Base-by-base conservation (phyloP, 1,140 invertebrate genomes). In the Popillia japonica region DNA sequence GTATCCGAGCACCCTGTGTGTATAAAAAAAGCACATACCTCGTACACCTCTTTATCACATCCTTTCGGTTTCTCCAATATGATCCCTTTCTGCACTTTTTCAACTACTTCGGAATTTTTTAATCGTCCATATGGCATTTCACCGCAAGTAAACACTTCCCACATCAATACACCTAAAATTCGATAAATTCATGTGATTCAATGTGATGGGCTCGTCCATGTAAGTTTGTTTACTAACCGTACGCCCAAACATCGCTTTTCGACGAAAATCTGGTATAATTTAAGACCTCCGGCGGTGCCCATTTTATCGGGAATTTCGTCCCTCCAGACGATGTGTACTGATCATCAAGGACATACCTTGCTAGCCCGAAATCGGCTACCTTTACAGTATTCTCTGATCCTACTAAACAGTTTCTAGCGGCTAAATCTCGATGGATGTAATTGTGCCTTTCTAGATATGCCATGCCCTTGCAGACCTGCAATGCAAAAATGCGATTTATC, bases 201-300 rank as follows among this genome's bases (percentile, higher is more conserved):
- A n/a, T n/a, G n/a, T n/a, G n/a, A n/a, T n/a, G n/a, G n/a, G n/a
- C n/a, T n/a, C n/a, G n/a, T n/a, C n/a, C n/a, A n/a, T n/a, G n/a
- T n/a, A n/a, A n/a, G n/a, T n/a, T n/a, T n/a, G n/a, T n/a, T 72
- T 40, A 86, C 89, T 87, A 88, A 96, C 96, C 97, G 86, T 97
- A 99, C 27, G 96, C 96, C 97, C 97, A 99, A 40, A 99, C 94
- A 87, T 99, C 97, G 61, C 96, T 98, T 89, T 99, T 99, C 40
- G 95, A 97, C 78, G 96, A 98, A 87, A 98, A 99, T 78, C 95
- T 89, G 7, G 96, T 98, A 84, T 96, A 98, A 85, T 97, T 96
- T 34, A 99, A 90, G 2, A 99, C 97, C 90, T 99, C 97, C 0
- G 97, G 97, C 42, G 97, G 95, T 64, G 97, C 96, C 97, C 97